Base-by-base conservation (phyloP, 2,113 vertebrate genomes). In the Dasyurus viverrinus region DNA sequence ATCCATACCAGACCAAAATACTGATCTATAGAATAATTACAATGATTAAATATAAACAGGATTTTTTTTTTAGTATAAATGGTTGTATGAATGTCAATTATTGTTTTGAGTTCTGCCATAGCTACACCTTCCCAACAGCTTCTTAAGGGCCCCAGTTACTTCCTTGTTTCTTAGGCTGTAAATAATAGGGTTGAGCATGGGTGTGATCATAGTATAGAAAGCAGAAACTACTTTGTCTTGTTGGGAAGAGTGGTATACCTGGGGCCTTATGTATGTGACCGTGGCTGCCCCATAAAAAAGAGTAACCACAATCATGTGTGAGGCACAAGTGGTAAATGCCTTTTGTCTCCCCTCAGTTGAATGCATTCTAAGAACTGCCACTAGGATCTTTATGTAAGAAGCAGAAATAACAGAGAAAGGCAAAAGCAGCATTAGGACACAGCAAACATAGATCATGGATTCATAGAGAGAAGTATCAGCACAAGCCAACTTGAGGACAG, bases 81-180 rank as follows among this genome's bases (percentile, higher is more conserved):
- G 68, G 16, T 16, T 42, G 36, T 42, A 84, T 84, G n/a, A 42
- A 42, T 76, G 36, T 42, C 16, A 76, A 2, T 23, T 84, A 22
- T 84, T 42, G 16, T 42, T 42, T 14, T 84, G 68, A 92, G 2
- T 0, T 84, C 12, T 89, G 12, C 2, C 36, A 60, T 89, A 93
- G 10, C 57, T 3, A 42, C 92, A 94, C 42, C 53, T 95, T 53
- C 95, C 94, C 42, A 97, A n/a, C 46, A 98, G 68, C 91, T 95
- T 98, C 53, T 30, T 93, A 68, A 98, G 68, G 0, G 96, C 97
- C 2, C 76, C 89, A 1, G 93, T 89, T 42, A 98, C 97, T 90
- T 98, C 97, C 90, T 97, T 98, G 91, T 98, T 98, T 92, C 97
- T 94, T 60, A 97, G 89, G 53, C 97, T 98, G 23, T 97, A 98